Base-by-base conservation (phyloP, 92 coral and sea anemone species). In the Heliopora coerulea region DNA sequence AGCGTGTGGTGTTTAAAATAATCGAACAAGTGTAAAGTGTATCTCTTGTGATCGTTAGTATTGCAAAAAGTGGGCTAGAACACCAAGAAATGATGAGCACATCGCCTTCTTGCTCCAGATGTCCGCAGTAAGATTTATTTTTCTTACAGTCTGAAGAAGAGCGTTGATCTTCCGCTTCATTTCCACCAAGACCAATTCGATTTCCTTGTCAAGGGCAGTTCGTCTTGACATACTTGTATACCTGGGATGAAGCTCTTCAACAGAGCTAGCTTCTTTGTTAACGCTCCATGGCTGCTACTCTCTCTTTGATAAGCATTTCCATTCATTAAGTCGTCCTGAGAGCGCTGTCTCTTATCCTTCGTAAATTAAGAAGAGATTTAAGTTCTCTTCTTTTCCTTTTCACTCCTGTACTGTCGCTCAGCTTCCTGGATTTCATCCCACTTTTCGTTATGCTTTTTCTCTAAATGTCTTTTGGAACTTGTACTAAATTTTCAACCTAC, bases 201-300 rank as follows among this genome's bases (percentile, higher is more conserved):
- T 54, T 54, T 54, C 60, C 60, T 54, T 54, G 19, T 54, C 60
- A 54, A 54, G 60, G 11, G 60, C 60, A 54, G 60, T 24, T 54
- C 23, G 60, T 19, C 23, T 54, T 3, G 60, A 24, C 60, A 54
- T 54, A 54, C 26, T 54, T 54, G 60, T 19, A 27, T 54, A 54
- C 19, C 60, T 54, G 60, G 60, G 60, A 54, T 54, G 19, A 54
- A 54, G 60, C 3, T 27, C 60, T 19, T 54, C 60, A 54, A 54
- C 60, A 54, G 19, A 54, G 23, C 60, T 12, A 54, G 60, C 60
- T 54, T 54, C 60, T 24, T 54, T 19, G 60, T 0, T 54, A 54
- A 54, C 23, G 29, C 60, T 27, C 19, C 19, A 27, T 54, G 19
- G 19, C 23, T 54, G 10, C 10, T 27, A 54, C 60, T 54, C 10